These are phyloP conservation scores for Sinella curviseta DNA, from an alignment of 1,140 invertebrate genomes.

Conservation along the genomic window DNA sequence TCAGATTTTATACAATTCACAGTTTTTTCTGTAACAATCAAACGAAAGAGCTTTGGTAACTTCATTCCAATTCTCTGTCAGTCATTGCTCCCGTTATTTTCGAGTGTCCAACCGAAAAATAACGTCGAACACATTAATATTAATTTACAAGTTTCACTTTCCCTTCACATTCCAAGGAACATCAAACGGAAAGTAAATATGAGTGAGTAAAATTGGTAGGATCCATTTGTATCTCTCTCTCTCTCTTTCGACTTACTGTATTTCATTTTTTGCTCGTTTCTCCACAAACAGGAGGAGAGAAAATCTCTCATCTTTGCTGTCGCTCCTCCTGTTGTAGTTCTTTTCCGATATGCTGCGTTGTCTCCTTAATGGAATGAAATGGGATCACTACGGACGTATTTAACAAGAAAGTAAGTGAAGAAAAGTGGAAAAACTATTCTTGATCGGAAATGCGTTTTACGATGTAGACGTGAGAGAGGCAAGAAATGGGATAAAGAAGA, in stretches of 20 bases:
- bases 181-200: neutral
- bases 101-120: neutral
- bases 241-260: too few relatives aligned
- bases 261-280: conserved; percentile 7
- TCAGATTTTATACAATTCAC: too few relatives aligned
- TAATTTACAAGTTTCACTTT: neutral
- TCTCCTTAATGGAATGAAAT: conserved; percentile 43
- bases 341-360: neutral
- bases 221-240: neutral
- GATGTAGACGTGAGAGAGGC: conserved; percentile 6
- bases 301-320: neutral
- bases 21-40: neutral
- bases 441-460: conserved; percentile 25
- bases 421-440: conserved; percentile 20
- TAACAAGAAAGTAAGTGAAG: conserved; percentile 24
- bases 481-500: conserved; percentile 25
- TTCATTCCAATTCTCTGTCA: neutral
- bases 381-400: conserved; percentile 38
- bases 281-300: neutral
- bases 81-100: neutral
- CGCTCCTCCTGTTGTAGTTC: neutral
- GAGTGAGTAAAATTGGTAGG: neutral
- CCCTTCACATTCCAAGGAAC: neutral
- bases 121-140: neutral
- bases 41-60: neutral